phyloP scores from a whole-genome alignment of 23 tunicate species.

The Styela clava region DNA sequence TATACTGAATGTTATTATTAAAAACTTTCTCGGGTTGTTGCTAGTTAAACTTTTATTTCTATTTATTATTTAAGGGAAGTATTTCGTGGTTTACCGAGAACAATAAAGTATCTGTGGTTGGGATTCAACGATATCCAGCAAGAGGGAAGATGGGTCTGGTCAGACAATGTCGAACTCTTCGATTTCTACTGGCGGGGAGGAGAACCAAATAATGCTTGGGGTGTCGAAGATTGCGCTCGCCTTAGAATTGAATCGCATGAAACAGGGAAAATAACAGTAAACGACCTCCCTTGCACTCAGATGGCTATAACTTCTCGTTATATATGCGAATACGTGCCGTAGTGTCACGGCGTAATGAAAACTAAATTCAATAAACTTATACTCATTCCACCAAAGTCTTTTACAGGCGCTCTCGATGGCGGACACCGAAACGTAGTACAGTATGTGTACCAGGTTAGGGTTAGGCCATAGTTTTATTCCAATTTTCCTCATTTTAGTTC shows the following conservation, averaged over 20 bases:
- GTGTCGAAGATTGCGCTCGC: neutral
- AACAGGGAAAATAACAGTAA: neutral
- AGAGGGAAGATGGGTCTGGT: neutral
- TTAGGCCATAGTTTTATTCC: too few species aligned
- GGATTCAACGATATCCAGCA: neutral
- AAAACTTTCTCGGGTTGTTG: neutral
- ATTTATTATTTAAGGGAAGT: neutral
- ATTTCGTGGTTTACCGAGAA: neutral
- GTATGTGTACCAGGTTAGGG: too few species aligned
- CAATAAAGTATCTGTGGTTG: neutral
- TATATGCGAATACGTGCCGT: neutral
- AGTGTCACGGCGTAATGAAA: neutral
- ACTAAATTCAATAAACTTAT: too few species aligned
- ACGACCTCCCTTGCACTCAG: neutral
- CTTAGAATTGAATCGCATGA: neutral
- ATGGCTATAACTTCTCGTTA: neutral
- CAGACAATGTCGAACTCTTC: neutral
- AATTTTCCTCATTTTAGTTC: too few species aligned
- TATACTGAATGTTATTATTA: too few species aligned
- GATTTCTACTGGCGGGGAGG: neutral
- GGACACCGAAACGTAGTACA: too few species aligned
- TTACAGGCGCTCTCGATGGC: too few species aligned
- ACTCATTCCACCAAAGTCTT: too few species aligned
- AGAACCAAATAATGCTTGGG: neutral
- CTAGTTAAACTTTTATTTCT: too few species aligned